These are phyloP conservation scores for Nymphalis urticae DNA, from an alignment of 2,888 invertebrate genomes.

Conservation along the genomic window DNA sequence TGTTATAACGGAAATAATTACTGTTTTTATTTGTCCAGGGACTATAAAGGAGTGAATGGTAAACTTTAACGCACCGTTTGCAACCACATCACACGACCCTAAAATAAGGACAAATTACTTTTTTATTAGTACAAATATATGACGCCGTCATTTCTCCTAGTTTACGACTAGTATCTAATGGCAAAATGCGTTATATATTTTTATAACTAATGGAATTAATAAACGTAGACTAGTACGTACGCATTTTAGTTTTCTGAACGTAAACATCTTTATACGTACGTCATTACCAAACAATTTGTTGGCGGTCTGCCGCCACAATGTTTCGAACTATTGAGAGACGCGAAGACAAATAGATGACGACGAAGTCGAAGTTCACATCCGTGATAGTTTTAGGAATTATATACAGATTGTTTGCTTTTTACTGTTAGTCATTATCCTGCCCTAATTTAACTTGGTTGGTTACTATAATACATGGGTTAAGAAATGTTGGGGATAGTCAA, in stretches of 20 bases:
- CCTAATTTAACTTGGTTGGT: constrained; percentile 33
- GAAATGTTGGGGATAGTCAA: not conserved
- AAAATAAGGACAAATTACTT: constrained; percentile 13
- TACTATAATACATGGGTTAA: constrained; percentile 26
- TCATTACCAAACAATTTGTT: constrained; percentile 45
- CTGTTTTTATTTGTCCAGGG: too few relatives aligned
- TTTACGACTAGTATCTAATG: constrained; percentile 12
- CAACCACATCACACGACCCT: constrained; percentile 16
- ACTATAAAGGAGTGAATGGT: not conserved
- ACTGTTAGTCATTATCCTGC: constrained; percentile 35
- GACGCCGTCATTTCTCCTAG: constrained; percentile 2
- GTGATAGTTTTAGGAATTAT: constrained; percentile 50
- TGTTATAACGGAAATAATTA: too few relatives aligned
- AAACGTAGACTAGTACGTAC: not conserved
- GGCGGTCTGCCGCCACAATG: constrained; percentile 48
- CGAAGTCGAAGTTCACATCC: constrained; percentile 45
- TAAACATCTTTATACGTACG: constrained; percentile 32
- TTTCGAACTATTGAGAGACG: constrained; percentile 41
- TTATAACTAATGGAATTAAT: constrained; percentile 1
- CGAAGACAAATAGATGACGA: constrained; percentile 48
- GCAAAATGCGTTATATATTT: not conserved
- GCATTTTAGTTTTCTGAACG: constrained; percentile 7
- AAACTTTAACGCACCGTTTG: constrained; percentile 5
- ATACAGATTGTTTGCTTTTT: constrained; percentile 46
- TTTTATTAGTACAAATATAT: constrained; percentile 13